Percentiles rank a stretch among this genome's conserved stretches.
phyloP scores from a whole-genome alignment of 2,113 vertebrate species.

The Panthera tigris region DNA sequence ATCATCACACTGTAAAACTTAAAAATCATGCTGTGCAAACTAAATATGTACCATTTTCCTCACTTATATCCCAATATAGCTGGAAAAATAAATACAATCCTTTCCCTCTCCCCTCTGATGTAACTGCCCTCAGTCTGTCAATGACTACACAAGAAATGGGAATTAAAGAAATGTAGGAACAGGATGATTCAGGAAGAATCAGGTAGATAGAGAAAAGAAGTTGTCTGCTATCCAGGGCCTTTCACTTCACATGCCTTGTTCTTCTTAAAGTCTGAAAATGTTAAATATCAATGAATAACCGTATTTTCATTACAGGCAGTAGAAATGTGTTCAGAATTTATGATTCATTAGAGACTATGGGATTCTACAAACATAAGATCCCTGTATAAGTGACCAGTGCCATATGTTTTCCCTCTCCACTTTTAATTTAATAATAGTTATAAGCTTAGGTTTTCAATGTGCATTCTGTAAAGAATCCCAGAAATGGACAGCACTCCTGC shows the following conservation, averaged over 20 bases:
- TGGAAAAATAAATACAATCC: background rate
- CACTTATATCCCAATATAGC: background rate
- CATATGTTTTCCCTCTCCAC: background rate
- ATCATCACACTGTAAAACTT: background rate
- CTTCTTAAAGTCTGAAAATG: background rate
- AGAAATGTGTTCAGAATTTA: background rate
- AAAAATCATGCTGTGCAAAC: background rate
- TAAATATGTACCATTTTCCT: background rate
- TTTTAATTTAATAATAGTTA: background rate
- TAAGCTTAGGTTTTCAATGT: background rate
- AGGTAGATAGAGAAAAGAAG: background rate
- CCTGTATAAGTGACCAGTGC: background rate
- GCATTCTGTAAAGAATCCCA: background rate
- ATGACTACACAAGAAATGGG: background rate
- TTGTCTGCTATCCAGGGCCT: background rate
- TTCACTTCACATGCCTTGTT: background rate
- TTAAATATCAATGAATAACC: background rate
- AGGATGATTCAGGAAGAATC: background rate
- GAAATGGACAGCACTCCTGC: background rate
- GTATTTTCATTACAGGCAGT: background rate
- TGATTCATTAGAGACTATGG: background rate
- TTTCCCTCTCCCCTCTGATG: background rate
- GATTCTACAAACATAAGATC: background rate
- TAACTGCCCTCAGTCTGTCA: background rate
- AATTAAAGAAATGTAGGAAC: background rate